Evolutionary conservation across 2,797 vertebrate species (phyloP), one percentile per base, ranked within the genome.

Genomic region (Takifugu rubripes): DNA sequence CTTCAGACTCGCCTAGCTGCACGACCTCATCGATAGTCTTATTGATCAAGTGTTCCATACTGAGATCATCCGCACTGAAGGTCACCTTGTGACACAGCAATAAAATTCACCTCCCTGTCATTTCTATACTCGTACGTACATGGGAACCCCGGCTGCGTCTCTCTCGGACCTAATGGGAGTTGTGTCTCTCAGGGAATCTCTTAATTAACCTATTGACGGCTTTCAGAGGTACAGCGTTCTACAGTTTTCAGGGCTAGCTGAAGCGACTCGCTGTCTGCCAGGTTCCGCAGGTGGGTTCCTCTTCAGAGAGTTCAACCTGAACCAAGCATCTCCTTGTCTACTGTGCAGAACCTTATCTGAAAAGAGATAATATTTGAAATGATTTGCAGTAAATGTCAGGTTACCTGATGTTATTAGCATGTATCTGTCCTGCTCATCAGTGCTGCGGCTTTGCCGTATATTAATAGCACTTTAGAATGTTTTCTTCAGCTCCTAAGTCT

Each of bases 171-270:
- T 74, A 77, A 64, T 68, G 72, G 65, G 44, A 68, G 66, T 70
- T 75, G 59, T 75, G 54, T 60, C 66, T 72, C 63, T 52, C 65
- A 64, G 67, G 72, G 21, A 21, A 21, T 74, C 77, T 75, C 69
- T 66, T 77, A 77, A 83, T 87, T 78, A 84, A 76, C 74, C 78
- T 83, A 84, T 86, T 77, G 83, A 85, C 84, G 79, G 52, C 59
- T 66, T 69, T 66, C 65, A 72, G 65, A 53, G 59, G 47, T 67
- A 60, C 48, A 61, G 31, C 54, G 56, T 59, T 59, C 52, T 49
- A 47, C 53, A 50, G 67, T 72, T 51, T 62, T 75, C 68, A 66
- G 47, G 60, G 64, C 50, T 63, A 48, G 44, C 27, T 15, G 21
- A 69, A 14, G 36, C 36, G 12, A 40, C 36, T 12, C 10, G 9